phyloP scores from a whole-genome alignment of 2,888 invertebrate species.

The Thumatha senex region DNA sequence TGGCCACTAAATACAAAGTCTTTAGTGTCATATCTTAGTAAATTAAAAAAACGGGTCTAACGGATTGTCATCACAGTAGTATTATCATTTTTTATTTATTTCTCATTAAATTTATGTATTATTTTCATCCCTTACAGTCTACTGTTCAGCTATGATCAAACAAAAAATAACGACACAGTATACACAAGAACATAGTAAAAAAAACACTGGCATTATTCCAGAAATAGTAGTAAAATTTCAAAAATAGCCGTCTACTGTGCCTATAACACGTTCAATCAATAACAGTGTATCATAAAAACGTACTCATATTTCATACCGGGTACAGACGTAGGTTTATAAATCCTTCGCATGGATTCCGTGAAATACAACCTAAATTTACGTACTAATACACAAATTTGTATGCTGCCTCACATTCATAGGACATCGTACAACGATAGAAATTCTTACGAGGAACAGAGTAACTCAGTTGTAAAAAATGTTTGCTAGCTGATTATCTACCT shows the following conservation, averaged over 20 bases:
- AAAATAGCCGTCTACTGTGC: constrained; percentile 16
- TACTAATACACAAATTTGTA: constrained; percentile 44
- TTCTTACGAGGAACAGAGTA: constrained; percentile 29
- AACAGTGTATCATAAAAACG: constrained; percentile 43
- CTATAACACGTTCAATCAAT: constrained; percentile 35
- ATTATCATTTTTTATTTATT: no score
- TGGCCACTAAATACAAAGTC: no score
- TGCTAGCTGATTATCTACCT: constrained; percentile 18
- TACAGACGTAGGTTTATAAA: constrained; percentile 39
- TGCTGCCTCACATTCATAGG: constrained; percentile 22
- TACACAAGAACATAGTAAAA: neutral
- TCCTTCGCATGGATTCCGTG: constrained; percentile 36
- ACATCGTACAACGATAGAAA: constrained; percentile 31
- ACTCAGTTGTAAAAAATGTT: constrained; percentile 31
- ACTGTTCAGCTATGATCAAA: no score
- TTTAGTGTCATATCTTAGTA: no score
- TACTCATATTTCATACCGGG: constrained; percentile 43
- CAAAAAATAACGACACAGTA: neutral
- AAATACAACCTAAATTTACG: constrained; percentile 38
- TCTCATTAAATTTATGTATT: no score
- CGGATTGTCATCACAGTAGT: no score
- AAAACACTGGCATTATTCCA: constrained; percentile 20
- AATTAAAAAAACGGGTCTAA: no score
- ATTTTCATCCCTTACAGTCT: no score
- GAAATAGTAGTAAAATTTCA: constrained; percentile 12